A percentile compares a stretch with the other conserved stretches of the same genome.
These are phyloP conservation scores for Scaeva pyrastri DNA, from an alignment of 2,888 invertebrate genomes.

Conservation along the genomic window DNA sequence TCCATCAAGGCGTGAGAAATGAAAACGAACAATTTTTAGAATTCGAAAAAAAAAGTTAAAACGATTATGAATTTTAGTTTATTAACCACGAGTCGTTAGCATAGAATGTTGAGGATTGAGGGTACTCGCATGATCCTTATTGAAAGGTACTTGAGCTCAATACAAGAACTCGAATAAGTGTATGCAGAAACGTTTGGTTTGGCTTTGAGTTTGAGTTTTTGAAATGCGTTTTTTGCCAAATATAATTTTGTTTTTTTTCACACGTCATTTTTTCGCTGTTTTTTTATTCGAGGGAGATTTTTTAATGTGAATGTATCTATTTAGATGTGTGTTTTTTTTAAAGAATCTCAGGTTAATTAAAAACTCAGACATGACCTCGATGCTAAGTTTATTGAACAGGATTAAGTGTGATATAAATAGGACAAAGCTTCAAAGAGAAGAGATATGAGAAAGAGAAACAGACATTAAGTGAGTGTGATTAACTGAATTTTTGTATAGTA, in stretches of 20 bases:
- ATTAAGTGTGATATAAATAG: slow-evolving; percentile 54
- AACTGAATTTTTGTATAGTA: slow-evolving; percentile 18
- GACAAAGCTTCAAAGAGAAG: not conserved
- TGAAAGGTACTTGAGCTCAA: slow-evolving; percentile 8
- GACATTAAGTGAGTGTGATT: not conserved
- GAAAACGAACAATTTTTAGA: slow-evolving; percentile 13
- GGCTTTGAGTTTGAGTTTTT: not conserved
- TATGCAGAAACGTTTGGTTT: not conserved
- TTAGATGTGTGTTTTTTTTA: slow-evolving; percentile 7
- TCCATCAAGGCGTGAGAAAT: slow-evolving; percentile 8
- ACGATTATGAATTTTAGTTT: slow-evolving; percentile 15
- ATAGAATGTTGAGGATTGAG: not conserved
- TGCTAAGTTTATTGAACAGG: slow-evolving; percentile 62
- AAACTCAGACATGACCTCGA: slow-evolving; percentile 59
- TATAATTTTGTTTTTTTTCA: slow-evolving; percentile 45
- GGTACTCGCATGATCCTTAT: not conserved
- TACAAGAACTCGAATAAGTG: too few species aligned
- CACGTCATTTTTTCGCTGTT: slow-evolving; percentile 23
- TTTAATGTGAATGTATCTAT: not conserved
- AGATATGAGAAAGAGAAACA: not conserved
- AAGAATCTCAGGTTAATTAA: slow-evolving; percentile 59
- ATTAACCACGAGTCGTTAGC: slow-evolving; percentile 12
- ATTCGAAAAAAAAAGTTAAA: slow-evolving; percentile 2
- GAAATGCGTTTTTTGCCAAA: slow-evolving; percentile 71
- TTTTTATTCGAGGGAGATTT: slow-evolving; percentile 12